Percentiles rank a stretch among this genome's conserved stretches.
Evolutionary conservation across 2,113 vertebrate genomes (phyloP).

Genomic region (Mus pahari): DNA sequence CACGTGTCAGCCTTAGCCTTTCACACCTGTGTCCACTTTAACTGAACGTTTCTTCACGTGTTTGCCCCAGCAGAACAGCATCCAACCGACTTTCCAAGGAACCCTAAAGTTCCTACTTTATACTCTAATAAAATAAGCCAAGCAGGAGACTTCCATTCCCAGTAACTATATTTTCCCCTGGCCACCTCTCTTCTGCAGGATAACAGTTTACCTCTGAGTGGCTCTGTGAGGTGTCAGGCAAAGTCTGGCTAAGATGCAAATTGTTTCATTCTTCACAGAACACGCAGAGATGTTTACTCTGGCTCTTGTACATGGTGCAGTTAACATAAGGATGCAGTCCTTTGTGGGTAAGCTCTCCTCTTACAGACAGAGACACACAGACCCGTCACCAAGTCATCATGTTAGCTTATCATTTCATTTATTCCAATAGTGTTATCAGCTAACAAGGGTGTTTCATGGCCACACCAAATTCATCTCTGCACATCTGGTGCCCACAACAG

Average conservation of each 20-base stretch:
- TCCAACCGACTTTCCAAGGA: no score
- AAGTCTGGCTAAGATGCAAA: background rate
- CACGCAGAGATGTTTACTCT: background rate
- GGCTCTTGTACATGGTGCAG: background rate
- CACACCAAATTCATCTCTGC: conserved; percentile 7
- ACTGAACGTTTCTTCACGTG: no score
- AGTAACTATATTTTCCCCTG: background rate
- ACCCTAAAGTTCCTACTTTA: no score
- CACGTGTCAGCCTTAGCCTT: no score
- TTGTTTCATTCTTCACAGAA: conserved; percentile 29
- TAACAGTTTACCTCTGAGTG: background rate
- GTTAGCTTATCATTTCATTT: background rate
- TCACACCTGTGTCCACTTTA: no score
- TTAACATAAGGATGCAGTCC: background rate
- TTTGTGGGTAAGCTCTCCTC: background rate
- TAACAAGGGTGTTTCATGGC: background rate
- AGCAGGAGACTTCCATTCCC: background rate
- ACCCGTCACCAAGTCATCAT: background rate
- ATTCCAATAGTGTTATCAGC: background rate
- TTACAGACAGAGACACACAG: background rate
- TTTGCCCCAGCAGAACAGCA: no score
- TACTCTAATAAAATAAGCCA: background rate
- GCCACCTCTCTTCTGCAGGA: background rate
- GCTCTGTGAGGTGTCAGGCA: background rate
- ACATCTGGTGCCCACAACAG: background rate